phyloP scores from a whole-genome alignment of 2,888 invertebrate genomes.

The Omphaloscelis lunosa region DNA sequence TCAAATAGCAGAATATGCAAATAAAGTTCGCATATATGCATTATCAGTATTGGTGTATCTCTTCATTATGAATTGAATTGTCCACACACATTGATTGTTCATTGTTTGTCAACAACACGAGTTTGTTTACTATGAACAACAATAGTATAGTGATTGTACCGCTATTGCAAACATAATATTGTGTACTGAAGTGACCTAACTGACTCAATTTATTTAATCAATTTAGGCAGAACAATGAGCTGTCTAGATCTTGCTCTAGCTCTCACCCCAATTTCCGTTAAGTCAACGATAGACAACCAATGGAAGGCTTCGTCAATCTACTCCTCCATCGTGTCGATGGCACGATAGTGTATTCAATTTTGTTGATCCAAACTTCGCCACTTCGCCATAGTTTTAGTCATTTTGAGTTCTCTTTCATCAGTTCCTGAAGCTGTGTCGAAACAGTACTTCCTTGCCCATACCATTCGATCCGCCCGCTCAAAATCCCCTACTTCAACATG shows the following conservation, averaged over 20 bases:
- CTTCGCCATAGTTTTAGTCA: too few relatives aligned
- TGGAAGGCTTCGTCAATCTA: too few relatives aligned
- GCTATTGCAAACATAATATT: not conserved
- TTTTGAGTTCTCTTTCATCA: not conserved
- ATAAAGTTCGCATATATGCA: not conserved
- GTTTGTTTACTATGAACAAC: conserved; percentile 11
- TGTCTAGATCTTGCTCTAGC: not conserved
- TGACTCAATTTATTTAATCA: conserved; percentile 2
- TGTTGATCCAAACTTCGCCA: too few relatives aligned
- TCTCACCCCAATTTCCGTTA: not conserved
- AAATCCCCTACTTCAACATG: not conserved
- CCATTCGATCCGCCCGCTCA: not conserved
- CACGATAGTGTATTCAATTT: too few relatives aligned
- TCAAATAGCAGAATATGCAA: not conserved
- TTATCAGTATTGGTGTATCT: not conserved
- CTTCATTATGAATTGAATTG: conserved; percentile 6
- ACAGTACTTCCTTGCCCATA: not conserved
- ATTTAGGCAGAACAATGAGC: not conserved
- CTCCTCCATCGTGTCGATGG: too few relatives aligned
- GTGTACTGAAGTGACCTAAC: not conserved
- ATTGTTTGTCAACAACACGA: conserved; percentile 39
- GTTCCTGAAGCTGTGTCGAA: not conserved
- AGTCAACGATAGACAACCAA: not conserved
- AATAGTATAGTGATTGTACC: not conserved
- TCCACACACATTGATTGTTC: conserved; percentile 35